Evolutionary conservation across 2,113 vertebrate species (phyloP).

Genomic region (Mellivora capensis): DNA sequence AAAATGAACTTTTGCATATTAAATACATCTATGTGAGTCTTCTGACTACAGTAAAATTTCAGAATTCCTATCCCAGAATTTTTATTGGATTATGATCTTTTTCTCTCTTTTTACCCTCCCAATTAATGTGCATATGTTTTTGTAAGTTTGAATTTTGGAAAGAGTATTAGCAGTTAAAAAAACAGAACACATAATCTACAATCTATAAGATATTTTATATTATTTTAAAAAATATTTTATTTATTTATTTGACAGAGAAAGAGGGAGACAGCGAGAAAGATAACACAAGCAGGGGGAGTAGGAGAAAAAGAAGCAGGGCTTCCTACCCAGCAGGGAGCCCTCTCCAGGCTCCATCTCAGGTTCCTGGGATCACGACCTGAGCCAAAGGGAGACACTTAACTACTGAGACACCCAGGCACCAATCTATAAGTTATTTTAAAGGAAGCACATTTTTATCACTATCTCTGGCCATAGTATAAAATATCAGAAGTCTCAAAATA

Average conservation of each 20-base stretch:
- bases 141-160: not conserved
- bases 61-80: not conserved
- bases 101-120: not conserved
- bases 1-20: not conserved
- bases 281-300: no score
- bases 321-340: no score
- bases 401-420: no score
- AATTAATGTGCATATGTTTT: not conserved
- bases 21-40: not conserved
- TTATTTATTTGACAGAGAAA: no score
- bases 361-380: no score
- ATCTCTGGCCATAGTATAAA: not conserved
- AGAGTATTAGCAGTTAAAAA: not conserved
- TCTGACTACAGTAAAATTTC: not conserved
- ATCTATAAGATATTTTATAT: no score
- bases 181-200: not conserved
- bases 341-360: no score
- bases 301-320: no score
- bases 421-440: not conserved
- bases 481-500: not conserved
- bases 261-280: no score
- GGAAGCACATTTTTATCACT: not conserved
- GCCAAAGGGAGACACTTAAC: no score
- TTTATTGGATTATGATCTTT: not conserved
- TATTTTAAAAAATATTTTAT: no score